These are phyloP conservation scores for Zygothrica quintamaculata DNA, from an alignment of 2,888 invertebrate genomes.

Conservation along the genomic window DNA sequence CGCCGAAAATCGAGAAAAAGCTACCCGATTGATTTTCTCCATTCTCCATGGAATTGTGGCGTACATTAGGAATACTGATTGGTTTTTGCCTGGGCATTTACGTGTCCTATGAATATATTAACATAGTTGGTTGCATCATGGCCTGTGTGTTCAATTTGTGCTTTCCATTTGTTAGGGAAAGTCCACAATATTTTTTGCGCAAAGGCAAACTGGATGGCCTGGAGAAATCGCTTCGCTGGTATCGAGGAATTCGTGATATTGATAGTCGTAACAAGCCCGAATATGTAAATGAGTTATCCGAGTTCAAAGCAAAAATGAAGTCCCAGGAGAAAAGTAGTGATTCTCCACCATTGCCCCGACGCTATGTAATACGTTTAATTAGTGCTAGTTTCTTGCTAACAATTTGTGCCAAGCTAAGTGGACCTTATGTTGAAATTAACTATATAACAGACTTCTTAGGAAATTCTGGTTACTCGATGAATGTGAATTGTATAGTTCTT, in stretches of 20 bases:
- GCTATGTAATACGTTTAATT: slow-evolving; percentile 62
- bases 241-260: slow-evolving; percentile 80
- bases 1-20: slow-evolving; percentile 62
- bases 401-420: slow-evolving; percentile 76
- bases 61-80: slow-evolving; percentile 74
- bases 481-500: slow-evolving; percentile 68
- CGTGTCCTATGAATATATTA: slow-evolving; percentile 63
- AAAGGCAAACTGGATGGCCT: slow-evolving; percentile 63
- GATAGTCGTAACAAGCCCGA: slow-evolving; percentile 75
- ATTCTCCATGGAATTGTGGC: slow-evolving; percentile 70
- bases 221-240: slow-evolving; percentile 83
- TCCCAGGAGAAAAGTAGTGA: slow-evolving; percentile 25
- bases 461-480: slow-evolving; percentile 45
- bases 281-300: slow-evolving; percentile 70
- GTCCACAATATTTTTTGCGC: slow-evolving; percentile 75
- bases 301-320: slow-evolving; percentile 65
- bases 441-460: slow-evolving; percentile 70
- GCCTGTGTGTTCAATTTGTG: slow-evolving; percentile 74
- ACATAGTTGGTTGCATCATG: slow-evolving; percentile 66
- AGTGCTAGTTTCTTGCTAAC: slow-evolving; percentile 72
- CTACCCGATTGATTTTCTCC: slow-evolving; percentile 59
- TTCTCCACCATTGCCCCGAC: slow-evolving; percentile 31
- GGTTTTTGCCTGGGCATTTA: slow-evolving; percentile 74
- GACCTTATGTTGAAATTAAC: slow-evolving; percentile 77
- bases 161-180: slow-evolving; percentile 83